Evolutionary conservation across 1,140 invertebrate genomes (phyloP).

Genomic region (Euwallacea fornicatus): DNA sequence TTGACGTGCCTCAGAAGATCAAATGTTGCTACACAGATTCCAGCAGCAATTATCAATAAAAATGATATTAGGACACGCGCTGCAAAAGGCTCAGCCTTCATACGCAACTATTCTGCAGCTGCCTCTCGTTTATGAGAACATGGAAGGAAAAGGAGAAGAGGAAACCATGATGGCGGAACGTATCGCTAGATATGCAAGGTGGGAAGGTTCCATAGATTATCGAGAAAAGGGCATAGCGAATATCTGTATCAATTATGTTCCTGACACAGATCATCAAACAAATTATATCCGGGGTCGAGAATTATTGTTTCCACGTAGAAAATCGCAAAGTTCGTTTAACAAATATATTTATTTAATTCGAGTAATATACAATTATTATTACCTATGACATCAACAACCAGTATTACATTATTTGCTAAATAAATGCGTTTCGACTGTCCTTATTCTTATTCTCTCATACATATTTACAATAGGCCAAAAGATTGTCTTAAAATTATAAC

Average conservation of each 20-base stretch:
- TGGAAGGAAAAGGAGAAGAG: neutral
- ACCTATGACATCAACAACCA: constrained; percentile 31
- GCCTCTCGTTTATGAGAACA: neutral
- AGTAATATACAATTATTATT: constrained; percentile 30
- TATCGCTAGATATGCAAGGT: neutral
- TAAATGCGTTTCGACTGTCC: neutral
- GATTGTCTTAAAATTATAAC: constrained; percentile 32
- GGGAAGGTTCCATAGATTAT: neutral
- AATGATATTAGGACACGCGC: too few species aligned
- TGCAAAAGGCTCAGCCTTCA: too few species aligned
- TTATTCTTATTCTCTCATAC: neutral
- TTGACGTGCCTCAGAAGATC: too few species aligned
- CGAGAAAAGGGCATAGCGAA: neutral
- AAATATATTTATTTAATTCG: constrained; percentile 30
- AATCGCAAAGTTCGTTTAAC: constrained; percentile 18
- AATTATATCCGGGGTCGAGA: neutral
- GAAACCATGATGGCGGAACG: neutral
- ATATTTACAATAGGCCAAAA: constrained; percentile 26
- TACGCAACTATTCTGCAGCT: neutral
- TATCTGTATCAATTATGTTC: neutral
- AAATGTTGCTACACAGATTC: too few species aligned
- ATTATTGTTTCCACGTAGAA: neutral
- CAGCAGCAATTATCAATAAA: too few species aligned
- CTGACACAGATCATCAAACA: neutral
- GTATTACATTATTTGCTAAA: neutral